Evolutionary conservation across 2,113 vertebrate species (phyloP).

Genomic region (Cyrtonyx montezumae): DNA sequence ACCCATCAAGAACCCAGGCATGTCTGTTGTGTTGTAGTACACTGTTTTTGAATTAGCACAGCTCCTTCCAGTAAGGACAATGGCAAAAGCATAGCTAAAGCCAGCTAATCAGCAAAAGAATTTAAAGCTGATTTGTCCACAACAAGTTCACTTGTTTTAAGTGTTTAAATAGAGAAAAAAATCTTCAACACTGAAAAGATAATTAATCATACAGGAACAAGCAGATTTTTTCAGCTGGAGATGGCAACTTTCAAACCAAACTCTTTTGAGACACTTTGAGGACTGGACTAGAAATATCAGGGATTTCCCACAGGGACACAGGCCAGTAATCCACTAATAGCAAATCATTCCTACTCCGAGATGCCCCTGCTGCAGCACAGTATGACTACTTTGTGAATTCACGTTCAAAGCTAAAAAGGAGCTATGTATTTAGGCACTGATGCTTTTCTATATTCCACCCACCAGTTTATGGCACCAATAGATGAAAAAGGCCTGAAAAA

Average conservation of each 20-base stretch:
- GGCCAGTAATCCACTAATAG: conserved; percentile 53
- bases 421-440: not conserved
- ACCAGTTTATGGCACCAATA: conserved; percentile 55
- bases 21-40: not conserved
- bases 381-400: conserved; percentile 39
- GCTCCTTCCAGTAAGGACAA: not conserved
- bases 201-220: not conserved
- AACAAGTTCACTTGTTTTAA: not conserved
- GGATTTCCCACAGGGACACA: not conserved
- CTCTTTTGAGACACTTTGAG: conserved; percentile 44
- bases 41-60: not conserved
- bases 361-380: conserved; percentile 19
- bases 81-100: not conserved
- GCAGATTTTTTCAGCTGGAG: conserved; percentile 7
- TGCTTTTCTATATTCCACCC: conserved; percentile 58
- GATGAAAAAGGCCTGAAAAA: conserved; percentile 58
- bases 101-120: not conserved
- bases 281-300: conserved; percentile 31
- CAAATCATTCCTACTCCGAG: conserved; percentile 25
- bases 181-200: not conserved
- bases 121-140: not conserved
- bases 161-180: not conserved
- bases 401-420: conserved; percentile 44
- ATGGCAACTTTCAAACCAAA: conserved; percentile 33
- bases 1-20: not conserved